These are phyloP conservation scores for Ptilonorhynchus violaceus DNA, from an alignment of 2,113 vertebrate genomes.

Conservation along the genomic window DNA sequence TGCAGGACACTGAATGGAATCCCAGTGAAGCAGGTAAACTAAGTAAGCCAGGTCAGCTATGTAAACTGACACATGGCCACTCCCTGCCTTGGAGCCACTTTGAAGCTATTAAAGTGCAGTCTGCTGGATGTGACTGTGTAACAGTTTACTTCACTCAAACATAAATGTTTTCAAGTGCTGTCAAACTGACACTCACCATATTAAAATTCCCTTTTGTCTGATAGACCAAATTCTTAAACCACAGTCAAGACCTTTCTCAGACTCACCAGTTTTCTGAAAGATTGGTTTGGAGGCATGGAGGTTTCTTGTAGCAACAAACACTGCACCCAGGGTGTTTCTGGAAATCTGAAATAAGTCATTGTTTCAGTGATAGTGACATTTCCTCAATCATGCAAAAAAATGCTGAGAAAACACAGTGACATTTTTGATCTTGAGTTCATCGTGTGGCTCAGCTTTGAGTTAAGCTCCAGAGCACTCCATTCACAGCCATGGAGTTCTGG, in stretches of 20 bases:
- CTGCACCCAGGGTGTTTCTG: constrained; percentile 83
- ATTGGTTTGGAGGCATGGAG: constrained; percentile 82
- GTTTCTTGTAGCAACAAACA: constrained; percentile 88
- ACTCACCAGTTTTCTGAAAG: constrained; percentile 91
- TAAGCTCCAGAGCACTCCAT: too few relatives aligned
- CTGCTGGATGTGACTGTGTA: fast-evolving
- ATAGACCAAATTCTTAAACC: not conserved
- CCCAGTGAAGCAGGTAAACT: fast-evolving
- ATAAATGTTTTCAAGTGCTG: not conserved
- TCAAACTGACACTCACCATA: not conserved
- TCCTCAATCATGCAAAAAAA: not conserved
- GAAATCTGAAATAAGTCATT: constrained; percentile 75
- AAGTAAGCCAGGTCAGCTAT: not conserved
- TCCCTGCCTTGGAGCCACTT: not conserved
- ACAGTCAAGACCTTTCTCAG: not conserved
- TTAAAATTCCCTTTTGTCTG: not conserved
- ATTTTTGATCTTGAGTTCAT: not conserved
- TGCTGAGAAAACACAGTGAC: fast-evolving
- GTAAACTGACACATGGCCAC: fast-evolving
- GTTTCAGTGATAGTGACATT: not conserved
- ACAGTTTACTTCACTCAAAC: not conserved
- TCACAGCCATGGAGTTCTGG: not conserved
- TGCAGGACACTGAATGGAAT: not conserved
- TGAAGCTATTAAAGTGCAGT: not conserved
- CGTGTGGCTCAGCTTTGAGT: fast-evolving